Evolutionary conservation across 1,140 invertebrate genomes (phyloP), one percentile per base, ranked within the genome.

Genomic region (Aphidius ervi): DNA sequence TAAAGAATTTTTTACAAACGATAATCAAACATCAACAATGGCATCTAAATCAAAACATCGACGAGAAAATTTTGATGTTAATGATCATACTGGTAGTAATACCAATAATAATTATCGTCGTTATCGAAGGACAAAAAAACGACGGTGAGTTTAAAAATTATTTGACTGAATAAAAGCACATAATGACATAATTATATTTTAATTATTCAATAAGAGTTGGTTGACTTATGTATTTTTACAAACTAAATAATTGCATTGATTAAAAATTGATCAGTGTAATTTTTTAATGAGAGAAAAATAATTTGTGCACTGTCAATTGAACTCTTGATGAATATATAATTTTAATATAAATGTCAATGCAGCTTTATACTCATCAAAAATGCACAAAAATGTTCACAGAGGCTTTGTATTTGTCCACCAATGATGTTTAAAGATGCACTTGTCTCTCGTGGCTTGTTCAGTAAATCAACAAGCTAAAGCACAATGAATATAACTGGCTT

Each of bases 381-480:
- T 76, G 71, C 74, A 75, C 74, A 74, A 60, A 52, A 20, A 74
- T 77, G 74, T 77, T 76, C 74, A 75, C 74, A 77, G 74, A 74
- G 70, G 73, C 74, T 76, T 76, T 76, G 68, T 73, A 74, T 77
- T 73, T 76, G 65, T 70, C 71, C 72, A 69, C 69, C 65, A 31
- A 70, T 70, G 71, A 67, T 66, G 68, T 70, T 74, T 65, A 67
- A 66, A 69, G 70, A 68, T 67, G 70, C 73, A 54, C 40, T 41
- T 42, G 58, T 53, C 23, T 31, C 23, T 31, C 23, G 4, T 31
- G 23, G 23, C 23, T 31, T 31, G 23, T 31, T 31, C 23, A 31
- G 4, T 31, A 31, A 31, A 31, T 31, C 23, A 31, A 31, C 23
- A 31, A 31, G 2, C 23, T 16, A 31, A 31, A 31, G 43, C 42